Base-by-base conservation (phyloP, 2,888 invertebrate genomes). In the Zaprionus bogoriensis region DNA sequence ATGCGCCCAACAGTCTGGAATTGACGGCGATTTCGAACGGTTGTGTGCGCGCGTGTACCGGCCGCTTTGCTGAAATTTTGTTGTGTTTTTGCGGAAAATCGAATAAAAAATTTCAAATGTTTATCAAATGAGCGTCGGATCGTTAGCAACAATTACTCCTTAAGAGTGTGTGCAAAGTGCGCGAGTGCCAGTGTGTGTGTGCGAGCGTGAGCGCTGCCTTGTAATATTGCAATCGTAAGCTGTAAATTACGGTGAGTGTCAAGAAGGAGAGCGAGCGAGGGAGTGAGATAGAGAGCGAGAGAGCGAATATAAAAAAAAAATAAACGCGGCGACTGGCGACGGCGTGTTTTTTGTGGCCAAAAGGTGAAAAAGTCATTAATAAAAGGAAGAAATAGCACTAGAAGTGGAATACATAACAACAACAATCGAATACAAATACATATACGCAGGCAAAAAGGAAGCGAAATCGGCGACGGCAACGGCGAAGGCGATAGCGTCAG, bases 341-440 rank as follows among this genome's bases (percentile, higher is more conserved):
- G 58, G 55, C 55, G 65, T 47, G 54, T 57, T 38, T 38, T 57
- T 44, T 41, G 69, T 57, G 77, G 64, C 48, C 61, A 67, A 66
- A 73, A 84, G 79, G 83, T 87, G 86, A 71, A 86, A 82, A 87
- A 79, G 75, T 77, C 87, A 78, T 74, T 76, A 80, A 71, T 68
- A 77, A 79, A 72, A 66, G 63, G 53, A 73, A 70, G 61, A 66
- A 72, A 71, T 67, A 70, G 58, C 60, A 67, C 69, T 67, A 62
- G 48, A 65, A 67, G 67, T 60, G 60, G 12, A 68, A 67, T 63
- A 78, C 47, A 50, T 42, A 68, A 68, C 62, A 74, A 47, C 44
- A 60, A 67, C 57, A 60, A 54, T 50, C 25, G 62, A 69, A 53
- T 66, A 70, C 59, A 60, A 57, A 52, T 54, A 64, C 41, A 66